Base-by-base conservation (phyloP, 1,140 invertebrate genomes). In the Listronotus bonariensis region DNA sequence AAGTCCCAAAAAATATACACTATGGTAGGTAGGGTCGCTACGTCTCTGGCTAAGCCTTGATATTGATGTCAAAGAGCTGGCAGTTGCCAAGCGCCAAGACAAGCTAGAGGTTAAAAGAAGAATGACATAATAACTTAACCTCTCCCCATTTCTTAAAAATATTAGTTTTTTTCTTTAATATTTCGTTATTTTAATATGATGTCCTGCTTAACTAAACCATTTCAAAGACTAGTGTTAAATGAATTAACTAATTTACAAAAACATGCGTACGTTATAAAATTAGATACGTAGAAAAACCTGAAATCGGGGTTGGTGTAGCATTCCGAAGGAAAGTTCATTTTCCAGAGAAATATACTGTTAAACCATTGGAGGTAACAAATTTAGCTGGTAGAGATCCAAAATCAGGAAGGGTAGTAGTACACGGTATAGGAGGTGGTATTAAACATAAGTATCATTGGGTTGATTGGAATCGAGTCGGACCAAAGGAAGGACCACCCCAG, bases 391-490 rank as follows among this genome's bases (percentile, higher is more conserved):
- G 95, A 73, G 90, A 96, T 84, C 93, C 93, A 0, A 84, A 83
- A 41, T 88, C 90, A 40, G 92, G 93, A 49, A 83, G 92, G 70
- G 73, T 95, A 36, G 89, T 95, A 9, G 89, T 88, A 12, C 90
- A 90, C 68, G 92, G 92, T 45, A 89, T 97, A 65, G 97, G 97
- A 34, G 96, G 96, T 36, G 97, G 97, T 17, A 87, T 94, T 20
- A 97, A 97, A 79, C 90, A 93, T 67, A 91, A 93, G 73, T 98
- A 89, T 77, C 92, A 95, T 71, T 97, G 96, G 95, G 86, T 98
- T 42, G 86, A 95, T 67, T 93, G 88, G 85, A 80, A 87, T 12
- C 80, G 96, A 68, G 82, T 86, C 68, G 92, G 92, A 0, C 93
- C 93, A 0, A 82, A 89, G 66, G 87, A 89, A 65, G 86, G 84